Evolutionary conservation across 2,888 invertebrate genomes (phyloP), one percentile per base, ranked within the genome.

Genomic region (Ophion slaviceki): DNA sequence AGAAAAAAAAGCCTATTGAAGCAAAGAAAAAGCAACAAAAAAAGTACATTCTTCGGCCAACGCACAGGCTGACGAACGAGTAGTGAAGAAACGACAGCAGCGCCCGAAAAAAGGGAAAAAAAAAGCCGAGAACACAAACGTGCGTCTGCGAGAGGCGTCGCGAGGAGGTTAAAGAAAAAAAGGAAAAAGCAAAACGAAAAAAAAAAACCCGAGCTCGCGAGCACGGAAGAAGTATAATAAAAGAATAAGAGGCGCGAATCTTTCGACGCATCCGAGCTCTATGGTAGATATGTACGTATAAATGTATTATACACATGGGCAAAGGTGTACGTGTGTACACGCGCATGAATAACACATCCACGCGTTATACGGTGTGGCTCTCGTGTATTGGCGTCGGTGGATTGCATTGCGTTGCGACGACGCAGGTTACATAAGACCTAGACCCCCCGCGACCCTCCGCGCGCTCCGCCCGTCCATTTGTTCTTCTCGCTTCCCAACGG

Each of bases 401-500:
- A 79, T 83, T 79, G 79, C 84, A 76, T 72, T 82, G 82, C 85
- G 85, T 82, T 70, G 81, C 78, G 64, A 82, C 75, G 82, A 82
- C 79, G 76, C 85, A 79, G 67, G 67, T 85, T 85, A 82, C 79
- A 67, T 85, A 85, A 85, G 72, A 14, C 64, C 36, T 32, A 8
- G 6, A 24, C 14, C 24, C 24, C 45, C 28, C 40, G 8, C 24
- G 32, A 32, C n/a, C 11, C 36, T 40, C 7, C 62, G 14, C 62
- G 53, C 53, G 5, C 53, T 53, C 17, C 40, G 8, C 0, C 40
- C 53, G 53, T 53, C 17, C 17, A 2, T 53, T 53, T 53, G 17
- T 53, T 53, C 53, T 53, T 53, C 17, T 53, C 14, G 53, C 17
- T 17, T 14, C 53, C 5, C 53, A 24, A 61, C 20, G 10, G 61